Evolutionary conservation across 2,888 invertebrate genomes (phyloP), one percentile per base, ranked within the genome.

Genomic region (Ypsolopha sequella): DNA sequence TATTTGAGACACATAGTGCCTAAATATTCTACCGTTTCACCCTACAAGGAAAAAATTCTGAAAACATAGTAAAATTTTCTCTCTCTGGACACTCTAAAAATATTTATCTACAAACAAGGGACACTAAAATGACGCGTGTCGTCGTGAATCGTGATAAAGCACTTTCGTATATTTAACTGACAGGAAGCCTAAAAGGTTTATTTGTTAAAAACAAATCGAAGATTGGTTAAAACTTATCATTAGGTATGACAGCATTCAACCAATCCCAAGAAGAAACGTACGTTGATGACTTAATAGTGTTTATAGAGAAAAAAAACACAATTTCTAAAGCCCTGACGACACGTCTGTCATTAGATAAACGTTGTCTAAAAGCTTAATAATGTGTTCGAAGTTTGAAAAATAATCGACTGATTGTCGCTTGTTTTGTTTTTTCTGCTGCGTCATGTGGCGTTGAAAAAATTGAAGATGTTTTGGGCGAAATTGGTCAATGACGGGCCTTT

Each of bases 361-460:
- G 72, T 56, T 68, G 58, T 61, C 60, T 73, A 70, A 75, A 74
- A 75, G 70, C 70, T 65, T 72, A 72, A 72, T 72, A 68, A 66
- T 64, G 61, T 58, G 66, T 72, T 65, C 59, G 52, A 56, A 62
- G 66, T 66, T 63, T 61, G 61, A 62, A 62, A n/a, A 58, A 61
- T 65, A 68, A 68, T 68, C 54, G 57, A 57, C 53, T 64, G 62
- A 66, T 66, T 62, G 65, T 65, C 64, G 61, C 59, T 59, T 62
- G 59, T 59, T 62, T 58, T 34, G 43, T 50, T 50, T 35, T 63
- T 52, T 48, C 24, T 64, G 61, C 59, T 54, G 53, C 63, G 72
- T 76, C 76, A 74, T 61, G 69, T 58, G 24, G 64, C 58, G 57
- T 63, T 57, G 57, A 62, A 64, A 63, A 63, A 61, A 68, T 63